Base-by-base conservation (phyloP, 2,113 vertebrate genomes). In the Peromyscus leucopus region DNA sequence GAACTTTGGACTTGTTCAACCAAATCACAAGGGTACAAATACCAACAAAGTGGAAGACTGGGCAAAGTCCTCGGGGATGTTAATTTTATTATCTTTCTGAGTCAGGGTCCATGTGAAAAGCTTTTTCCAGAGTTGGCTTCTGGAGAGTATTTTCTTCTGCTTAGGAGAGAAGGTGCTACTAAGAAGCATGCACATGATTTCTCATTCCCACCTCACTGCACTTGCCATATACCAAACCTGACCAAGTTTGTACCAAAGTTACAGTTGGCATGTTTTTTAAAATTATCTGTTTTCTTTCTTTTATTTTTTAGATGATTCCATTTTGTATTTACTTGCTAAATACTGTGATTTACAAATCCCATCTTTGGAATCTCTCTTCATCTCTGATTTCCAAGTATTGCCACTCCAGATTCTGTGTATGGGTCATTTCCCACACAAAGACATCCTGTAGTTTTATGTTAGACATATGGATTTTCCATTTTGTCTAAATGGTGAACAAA, bases 21-120 rank as follows among this genome's bases (percentile, higher is more conserved):
- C 2, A 24, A 13, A 78, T 61, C 65, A 69, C 80, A 78, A 92
- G 5, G 6, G n/a, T 78, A 85, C 7, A 42, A 59, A 74, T 9
- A 80, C 7, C 28, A 13, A 82, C 2, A 57, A 89, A 84, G 26
- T 21, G 61, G 15, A 69, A 4, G 31, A 79, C 7, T 1, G 16
- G 65, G 39, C 65, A 11, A 84, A 82, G 15, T 69, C 15, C 19
- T 24, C 46, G 1, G 51, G 11, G 8, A 63, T 8, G 11, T 5
- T 51, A 28, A 74, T 71, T 83, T 87, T 42, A 63, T 87, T 83
- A 24, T 72, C 16, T 83, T 78, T 36, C 57, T 1, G 2, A 13
- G 0, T 1, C 2, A 26, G 75, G 17, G 15, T 46, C 13, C 19
- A 51, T 5, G 1, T 82, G 69, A 6, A 12, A 72, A 31, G 2